These are phyloP conservation scores for Ptilorrhoa leucosticta DNA, from an alignment of 2,113 vertebrate species.

Conservation along the genomic window DNA sequence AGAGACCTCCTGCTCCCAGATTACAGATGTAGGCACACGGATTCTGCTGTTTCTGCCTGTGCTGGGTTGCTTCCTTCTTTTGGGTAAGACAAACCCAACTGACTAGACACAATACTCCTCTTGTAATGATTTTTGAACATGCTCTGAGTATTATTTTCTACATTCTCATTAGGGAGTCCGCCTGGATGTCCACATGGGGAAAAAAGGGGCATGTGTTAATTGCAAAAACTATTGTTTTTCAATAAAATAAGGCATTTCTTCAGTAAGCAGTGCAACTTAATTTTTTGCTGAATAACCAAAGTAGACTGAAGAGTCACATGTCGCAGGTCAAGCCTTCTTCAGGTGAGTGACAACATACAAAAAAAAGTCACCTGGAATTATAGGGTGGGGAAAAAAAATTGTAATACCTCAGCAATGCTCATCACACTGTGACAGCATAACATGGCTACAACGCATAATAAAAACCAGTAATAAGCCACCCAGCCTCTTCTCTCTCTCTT, in stretches of 20 bases:
- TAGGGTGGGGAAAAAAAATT: rapidly evolving
- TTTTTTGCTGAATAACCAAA: not conserved
- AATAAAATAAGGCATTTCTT: not conserved
- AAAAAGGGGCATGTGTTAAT: not conserved
- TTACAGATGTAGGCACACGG: not conserved
- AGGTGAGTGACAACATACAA: not conserved
- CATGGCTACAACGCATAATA: not conserved
- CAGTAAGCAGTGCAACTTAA: not conserved
- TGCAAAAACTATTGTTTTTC: not conserved
- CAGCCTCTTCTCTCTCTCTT: not conserved
- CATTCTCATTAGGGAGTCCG: not conserved
- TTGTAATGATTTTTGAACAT: not conserved
- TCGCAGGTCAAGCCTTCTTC: not conserved
- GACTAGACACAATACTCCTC: not conserved
- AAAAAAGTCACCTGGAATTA: not conserved
- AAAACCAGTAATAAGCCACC: not conserved
- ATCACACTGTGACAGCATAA: not conserved
- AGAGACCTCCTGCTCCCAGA: not conserved
- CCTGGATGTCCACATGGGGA: not conserved
- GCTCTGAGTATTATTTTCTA: not conserved
- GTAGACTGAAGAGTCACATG: not conserved
- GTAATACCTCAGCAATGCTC: not conserved
- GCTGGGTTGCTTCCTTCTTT: not conserved
- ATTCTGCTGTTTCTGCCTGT: not conserved
- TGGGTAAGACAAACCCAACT: not conserved